Evolutionary conservation across 2,797 vertebrate species (phyloP).

Genomic region (Netta rufina): DNA sequence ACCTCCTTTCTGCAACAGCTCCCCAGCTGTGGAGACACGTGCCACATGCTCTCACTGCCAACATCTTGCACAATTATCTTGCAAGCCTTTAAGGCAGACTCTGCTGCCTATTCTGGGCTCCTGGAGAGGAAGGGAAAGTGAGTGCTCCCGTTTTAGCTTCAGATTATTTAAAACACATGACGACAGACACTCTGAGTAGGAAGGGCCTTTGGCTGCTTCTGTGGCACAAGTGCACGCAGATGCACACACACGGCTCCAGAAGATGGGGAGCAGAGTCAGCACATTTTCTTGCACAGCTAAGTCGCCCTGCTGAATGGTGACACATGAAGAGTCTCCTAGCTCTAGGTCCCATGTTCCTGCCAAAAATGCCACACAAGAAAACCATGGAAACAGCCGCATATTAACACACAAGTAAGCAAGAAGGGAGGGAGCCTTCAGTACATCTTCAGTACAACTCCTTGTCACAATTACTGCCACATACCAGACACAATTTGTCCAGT

Average conservation of each 20-base stretch:
- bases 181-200: background rate
- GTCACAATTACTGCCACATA: background rate
- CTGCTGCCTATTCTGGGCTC: background rate
- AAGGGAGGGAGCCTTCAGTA: too few species aligned
- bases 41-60: background rate
- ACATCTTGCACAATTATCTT: constrained; percentile 17
- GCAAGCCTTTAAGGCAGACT: background rate
- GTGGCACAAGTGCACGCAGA: background rate
- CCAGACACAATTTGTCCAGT: background rate
- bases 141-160: constrained; percentile 20
- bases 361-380: background rate
- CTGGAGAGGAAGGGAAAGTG: constrained; percentile 3
- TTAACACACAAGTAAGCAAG: background rate
- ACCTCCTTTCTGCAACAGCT: background rate
- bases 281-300: background rate
- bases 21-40: background rate
- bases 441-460: too few species aligned
- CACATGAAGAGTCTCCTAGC: background rate
- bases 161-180: background rate
- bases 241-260: background rate
- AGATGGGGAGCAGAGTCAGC: background rate
- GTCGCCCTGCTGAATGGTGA: background rate
- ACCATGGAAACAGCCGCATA: background rate
- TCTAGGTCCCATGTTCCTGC: background rate
- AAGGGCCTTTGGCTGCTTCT: background rate